These are phyloP conservation scores for Emys orbicularis DNA, from an alignment of 2,797 vertebrate genomes.

Conservation along the genomic window DNA sequence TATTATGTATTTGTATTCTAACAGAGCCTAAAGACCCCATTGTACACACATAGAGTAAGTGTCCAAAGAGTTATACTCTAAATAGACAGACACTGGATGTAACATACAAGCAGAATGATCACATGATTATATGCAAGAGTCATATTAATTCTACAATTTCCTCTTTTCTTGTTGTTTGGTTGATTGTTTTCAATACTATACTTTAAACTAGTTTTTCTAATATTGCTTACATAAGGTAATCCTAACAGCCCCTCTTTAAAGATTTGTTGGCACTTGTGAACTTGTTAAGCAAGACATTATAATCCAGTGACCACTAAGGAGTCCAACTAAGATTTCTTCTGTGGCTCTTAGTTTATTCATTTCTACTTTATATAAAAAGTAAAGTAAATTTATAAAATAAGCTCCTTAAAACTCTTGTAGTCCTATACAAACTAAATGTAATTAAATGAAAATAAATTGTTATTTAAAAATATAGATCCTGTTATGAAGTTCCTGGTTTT, in stretches of 20 bases:
- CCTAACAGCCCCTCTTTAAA: not conserved
- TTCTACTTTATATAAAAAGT: not conserved
- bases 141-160: not conserved
- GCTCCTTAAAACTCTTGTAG: conserved; percentile 5
- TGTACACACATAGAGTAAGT: not conserved
- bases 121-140: not conserved
- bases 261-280: not conserved
- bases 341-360: not conserved
- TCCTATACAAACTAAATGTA: conserved; percentile 3
- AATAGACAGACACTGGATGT: not conserved
- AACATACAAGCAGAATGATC: not conserved
- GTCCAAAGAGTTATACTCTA: conserved; percentile 41
- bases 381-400: not conserved
- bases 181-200: not conserved
- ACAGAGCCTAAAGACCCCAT: not conserved
- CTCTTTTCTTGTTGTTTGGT: not conserved
- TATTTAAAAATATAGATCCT: not conserved
- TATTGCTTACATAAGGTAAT: not conserved
- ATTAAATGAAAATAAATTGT: not conserved
- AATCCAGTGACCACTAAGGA: not conserved
- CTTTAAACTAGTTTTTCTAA: not conserved
- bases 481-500: not conserved
- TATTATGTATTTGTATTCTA: not conserved
- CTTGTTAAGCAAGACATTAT: not conserved
- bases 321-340: not conserved